A percentile compares a stretch with the other conserved stretches of the same genome.
Evolutionary conservation across 2,113 vertebrate species (phyloP).

Genomic region (Silurus meridionalis): DNA sequence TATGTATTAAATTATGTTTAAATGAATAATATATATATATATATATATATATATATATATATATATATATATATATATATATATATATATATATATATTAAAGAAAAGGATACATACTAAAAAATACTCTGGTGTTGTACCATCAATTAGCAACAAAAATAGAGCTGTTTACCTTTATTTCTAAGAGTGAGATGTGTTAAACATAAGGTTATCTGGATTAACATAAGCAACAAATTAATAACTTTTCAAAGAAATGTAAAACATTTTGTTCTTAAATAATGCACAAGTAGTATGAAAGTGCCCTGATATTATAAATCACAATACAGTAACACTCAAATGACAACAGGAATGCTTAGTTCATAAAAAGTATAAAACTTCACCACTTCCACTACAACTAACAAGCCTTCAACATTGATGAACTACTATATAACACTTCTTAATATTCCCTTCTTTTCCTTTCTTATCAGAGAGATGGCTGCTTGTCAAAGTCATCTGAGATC

Average conservation of each 20-base stretch:
- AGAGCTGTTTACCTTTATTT: background rate
- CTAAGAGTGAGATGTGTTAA: background rate
- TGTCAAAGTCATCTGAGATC: constrained; percentile 28
- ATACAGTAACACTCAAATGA: background rate
- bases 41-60: too few species aligned
- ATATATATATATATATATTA: background rate
- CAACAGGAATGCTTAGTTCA: background rate
- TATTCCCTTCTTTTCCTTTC: constrained; percentile 1
- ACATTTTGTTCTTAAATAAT: background rate
- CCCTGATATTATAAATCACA: background rate
- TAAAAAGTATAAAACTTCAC: background rate
- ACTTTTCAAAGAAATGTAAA: background rate
- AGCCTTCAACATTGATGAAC: constrained; percentile 3
- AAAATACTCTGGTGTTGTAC: background rate
- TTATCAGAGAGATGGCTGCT: constrained; percentile 18
- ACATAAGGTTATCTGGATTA: background rate
- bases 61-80: too few species aligned
- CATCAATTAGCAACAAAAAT: background rate
- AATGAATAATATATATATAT: background rate
- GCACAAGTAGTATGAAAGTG: background rate
- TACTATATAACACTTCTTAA: constrained; percentile 17
- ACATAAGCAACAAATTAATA: background rate
- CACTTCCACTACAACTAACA: background rate
- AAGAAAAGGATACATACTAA: background rate
- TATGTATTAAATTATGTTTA: background rate